These are phyloP conservation scores for Aradophagus sp. DNA, from an alignment of 1,140 invertebrate species.

Conservation along the genomic window DNA sequence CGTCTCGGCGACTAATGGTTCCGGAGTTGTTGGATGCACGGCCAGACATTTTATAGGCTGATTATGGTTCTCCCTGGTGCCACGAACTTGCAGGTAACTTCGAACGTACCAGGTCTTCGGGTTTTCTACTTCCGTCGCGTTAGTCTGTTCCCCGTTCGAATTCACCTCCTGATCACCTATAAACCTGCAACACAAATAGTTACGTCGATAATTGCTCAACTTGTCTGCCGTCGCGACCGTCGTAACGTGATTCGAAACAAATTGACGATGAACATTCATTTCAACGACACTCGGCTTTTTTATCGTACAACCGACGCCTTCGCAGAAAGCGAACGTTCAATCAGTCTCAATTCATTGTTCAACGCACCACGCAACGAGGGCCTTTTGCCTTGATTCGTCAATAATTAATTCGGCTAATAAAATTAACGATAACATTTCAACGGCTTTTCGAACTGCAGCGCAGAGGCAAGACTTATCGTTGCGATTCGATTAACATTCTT, in stretches of 20 bases:
- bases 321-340: too few species aligned
- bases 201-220: constrained; percentile 22
- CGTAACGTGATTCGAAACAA: background rate
- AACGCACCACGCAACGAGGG: too few species aligned
- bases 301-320: too few species aligned
- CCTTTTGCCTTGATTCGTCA: too few species aligned
- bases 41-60: constrained; percentile 85
- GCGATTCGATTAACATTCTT: too few species aligned
- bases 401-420: too few species aligned
- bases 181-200: constrained; percentile 62
- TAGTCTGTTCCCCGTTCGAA: constrained; percentile 80
- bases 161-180: constrained; percentile 82
- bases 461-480: too few species aligned
- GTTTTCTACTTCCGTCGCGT: constrained; percentile 88
- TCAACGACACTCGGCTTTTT: too few species aligned
- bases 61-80: constrained; percentile 85
- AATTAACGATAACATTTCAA: too few species aligned
- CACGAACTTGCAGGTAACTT: constrained; percentile 85
- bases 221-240: constrained; percentile 1
- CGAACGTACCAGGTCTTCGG: constrained; percentile 87
- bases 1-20: constrained; percentile 80
- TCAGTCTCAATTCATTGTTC: too few species aligned
- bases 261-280: too few species aligned
- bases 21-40: constrained; percentile 86
- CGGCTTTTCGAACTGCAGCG: too few species aligned